Percentiles rank a stretch among this genome's conserved stretches.
Evolutionary conservation across 2,888 invertebrate genomes (phyloP).

Genomic region (Aethes cnicana): DNA sequence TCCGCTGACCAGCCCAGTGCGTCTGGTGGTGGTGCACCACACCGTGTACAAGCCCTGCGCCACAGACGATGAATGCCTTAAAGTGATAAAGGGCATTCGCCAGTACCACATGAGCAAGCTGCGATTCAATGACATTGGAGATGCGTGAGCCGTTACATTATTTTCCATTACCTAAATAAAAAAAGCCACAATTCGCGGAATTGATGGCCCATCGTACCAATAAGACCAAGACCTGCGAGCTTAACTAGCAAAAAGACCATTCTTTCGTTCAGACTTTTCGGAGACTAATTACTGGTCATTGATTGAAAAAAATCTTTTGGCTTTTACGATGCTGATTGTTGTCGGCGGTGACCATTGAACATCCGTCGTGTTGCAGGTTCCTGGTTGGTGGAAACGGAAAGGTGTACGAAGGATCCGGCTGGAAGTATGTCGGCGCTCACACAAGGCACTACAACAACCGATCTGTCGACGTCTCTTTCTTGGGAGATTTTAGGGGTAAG

Average conservation of each 20-base stretch:
- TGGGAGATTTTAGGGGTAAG: conserved; percentile 79
- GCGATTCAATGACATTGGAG: conserved; percentile 81
- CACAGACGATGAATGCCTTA: conserved; percentile 63
- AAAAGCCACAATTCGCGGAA: too few relatives aligned
- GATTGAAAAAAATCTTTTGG: too few relatives aligned
- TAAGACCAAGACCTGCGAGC: too few relatives aligned
- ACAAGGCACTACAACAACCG: conserved; percentile 77
- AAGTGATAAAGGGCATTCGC: conserved; percentile 67
- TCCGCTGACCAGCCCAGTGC: conserved; percentile 61
- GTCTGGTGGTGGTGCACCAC: conserved; percentile 81
- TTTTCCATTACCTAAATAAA: too few relatives aligned
- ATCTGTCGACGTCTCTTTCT: conserved; percentile 81
- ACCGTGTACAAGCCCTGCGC: conserved; percentile 76
- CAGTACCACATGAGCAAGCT: conserved; percentile 72
- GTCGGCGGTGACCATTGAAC: conserved; percentile 14
- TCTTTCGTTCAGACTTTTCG: too few relatives aligned
- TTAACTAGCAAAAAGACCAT: too few relatives aligned
- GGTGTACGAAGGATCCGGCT: conserved; percentile 83
- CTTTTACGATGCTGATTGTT: too few relatives aligned
- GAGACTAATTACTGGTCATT: too few relatives aligned
- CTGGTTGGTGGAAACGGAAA: conserved; percentile 83
- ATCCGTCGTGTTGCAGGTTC: conserved; percentile 81
- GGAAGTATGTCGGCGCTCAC: conserved; percentile 81
- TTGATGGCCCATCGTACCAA: too few relatives aligned
- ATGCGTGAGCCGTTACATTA: conserved; percentile 74